A percentile compares a stretch with the other conserved stretches of the same genome.
Conservation (phyloP, 1,140 invertebrate species). For the Aradophagus sp. region DNA sequence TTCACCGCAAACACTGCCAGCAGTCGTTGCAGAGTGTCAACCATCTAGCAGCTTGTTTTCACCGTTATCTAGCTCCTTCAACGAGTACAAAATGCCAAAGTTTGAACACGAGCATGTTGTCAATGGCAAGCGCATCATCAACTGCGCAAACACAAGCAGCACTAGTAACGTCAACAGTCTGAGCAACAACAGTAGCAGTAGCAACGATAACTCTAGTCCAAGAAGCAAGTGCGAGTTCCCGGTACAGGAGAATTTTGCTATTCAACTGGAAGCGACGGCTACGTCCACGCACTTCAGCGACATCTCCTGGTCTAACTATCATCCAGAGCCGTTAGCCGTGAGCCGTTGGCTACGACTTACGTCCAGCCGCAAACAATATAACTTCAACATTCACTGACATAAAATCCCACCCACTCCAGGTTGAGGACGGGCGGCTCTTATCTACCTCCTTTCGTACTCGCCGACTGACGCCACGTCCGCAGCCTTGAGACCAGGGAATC, state of each 20-base stretch:
- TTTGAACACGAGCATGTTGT: constrained; percentile 32
- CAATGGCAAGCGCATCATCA: constrained; percentile 67
- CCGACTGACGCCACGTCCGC: constrained; percentile 58
- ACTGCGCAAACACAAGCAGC: constrained; percentile 34
- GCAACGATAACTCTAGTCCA: constrained; percentile 41
- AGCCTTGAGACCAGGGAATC: constrained; percentile 65
- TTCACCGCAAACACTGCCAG: constrained; percentile 17
- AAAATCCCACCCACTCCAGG: constrained; percentile 73
- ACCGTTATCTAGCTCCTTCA: constrained; percentile 5
- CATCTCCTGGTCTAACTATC: constrained; percentile 72
- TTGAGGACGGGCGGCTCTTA: constrained; percentile 65
- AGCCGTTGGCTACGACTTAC: constrained; percentile 72
- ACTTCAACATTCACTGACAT: constrained; percentile 76
- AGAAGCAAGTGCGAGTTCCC: constrained; percentile 64
- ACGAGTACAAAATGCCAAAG: constrained; percentile 24
- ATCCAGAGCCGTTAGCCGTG: constrained; percentile 71
- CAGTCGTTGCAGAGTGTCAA: background rate
- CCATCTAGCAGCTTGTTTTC: constrained; percentile 2
- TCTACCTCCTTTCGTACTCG: constrained; percentile 63
- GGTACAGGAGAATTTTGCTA: constrained; percentile 51
- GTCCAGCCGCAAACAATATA: constrained; percentile 74
- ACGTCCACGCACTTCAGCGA: constrained; percentile 69
- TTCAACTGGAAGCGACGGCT: constrained; percentile 70
- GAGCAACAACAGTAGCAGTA: background rate
- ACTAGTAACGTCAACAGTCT: constrained; percentile 2